Evolutionary conservation across 2,113 vertebrate genomes (phyloP).

Genomic region (Anarhynchus alexandrinus): DNA sequence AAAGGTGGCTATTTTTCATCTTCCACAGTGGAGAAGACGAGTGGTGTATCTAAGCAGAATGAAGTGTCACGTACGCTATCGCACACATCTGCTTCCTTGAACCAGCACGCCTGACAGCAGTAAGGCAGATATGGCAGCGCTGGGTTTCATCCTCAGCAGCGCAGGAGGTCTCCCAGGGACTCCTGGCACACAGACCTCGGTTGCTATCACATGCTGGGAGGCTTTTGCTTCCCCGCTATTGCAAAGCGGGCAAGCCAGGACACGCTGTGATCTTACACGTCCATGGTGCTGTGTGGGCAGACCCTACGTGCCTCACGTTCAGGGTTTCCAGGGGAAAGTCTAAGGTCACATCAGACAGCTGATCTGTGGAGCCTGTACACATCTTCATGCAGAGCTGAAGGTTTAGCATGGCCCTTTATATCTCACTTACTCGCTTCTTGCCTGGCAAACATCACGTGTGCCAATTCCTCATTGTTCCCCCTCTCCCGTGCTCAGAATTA

Average conservation of each 20-base stretch:
- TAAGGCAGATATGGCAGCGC: neutral
- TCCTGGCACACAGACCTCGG: neutral
- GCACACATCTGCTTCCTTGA: neutral
- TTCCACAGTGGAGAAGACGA: neutral
- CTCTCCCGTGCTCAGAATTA: neutral
- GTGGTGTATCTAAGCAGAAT: neutral
- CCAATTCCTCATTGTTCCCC: neutral
- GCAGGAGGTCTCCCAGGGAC: neutral
- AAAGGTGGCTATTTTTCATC: neutral
- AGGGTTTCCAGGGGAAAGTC: neutral
- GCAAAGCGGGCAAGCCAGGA: neutral
- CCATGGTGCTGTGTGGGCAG: neutral
- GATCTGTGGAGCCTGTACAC: neutral
- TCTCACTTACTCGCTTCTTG: neutral
- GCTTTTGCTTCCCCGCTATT: accelerated
- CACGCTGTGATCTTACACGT: neutral
- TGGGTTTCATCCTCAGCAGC: neutral
- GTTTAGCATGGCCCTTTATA: neutral
- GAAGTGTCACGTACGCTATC: neutral
- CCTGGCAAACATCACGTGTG: neutral
- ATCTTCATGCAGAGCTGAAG: neutral
- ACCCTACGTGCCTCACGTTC: neutral
- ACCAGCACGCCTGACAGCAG: neutral
- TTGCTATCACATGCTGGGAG: neutral
- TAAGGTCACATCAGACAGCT: neutral